phyloP scores from a whole-genome alignment of 1,140 invertebrate species.

The Galendromus occidentalis region DNA sequence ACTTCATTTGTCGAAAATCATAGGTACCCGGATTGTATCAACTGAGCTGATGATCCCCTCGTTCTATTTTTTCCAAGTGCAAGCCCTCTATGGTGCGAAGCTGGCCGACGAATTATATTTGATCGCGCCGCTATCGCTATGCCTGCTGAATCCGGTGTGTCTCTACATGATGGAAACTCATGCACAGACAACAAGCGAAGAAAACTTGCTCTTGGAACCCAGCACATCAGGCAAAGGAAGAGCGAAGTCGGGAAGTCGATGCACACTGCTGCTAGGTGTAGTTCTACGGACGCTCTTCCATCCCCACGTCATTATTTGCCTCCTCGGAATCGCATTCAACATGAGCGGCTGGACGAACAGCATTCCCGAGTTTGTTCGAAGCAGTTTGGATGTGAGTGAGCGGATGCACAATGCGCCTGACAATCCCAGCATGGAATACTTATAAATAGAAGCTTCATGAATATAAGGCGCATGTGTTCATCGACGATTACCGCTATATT shows the following conservation, averaged over 20 bases:
- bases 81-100: neutral
- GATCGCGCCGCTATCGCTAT: neutral
- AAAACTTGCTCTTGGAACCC: neutral
- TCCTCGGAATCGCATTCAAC: neutral
- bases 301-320: neutral
- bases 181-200: neutral
- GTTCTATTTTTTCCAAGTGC: conserved; percentile 1
- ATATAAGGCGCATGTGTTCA: no score
- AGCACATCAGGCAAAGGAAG: neutral
- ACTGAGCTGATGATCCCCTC: no score
- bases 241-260: neutral
- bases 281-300: neutral
- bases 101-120: neutral
- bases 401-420: no score
- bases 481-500: no score
- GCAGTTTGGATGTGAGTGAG: neutral
- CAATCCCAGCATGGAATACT: no score
- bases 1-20: no score
- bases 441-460: no score
- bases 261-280: neutral
- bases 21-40: no score
- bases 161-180: neutral
- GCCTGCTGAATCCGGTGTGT: neutral
- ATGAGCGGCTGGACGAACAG: neutral
- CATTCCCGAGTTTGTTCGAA: neutral